phyloP scores from a whole-genome alignment of 1,140 invertebrate genomes.

The Zaprionus lachaisei region DNA sequence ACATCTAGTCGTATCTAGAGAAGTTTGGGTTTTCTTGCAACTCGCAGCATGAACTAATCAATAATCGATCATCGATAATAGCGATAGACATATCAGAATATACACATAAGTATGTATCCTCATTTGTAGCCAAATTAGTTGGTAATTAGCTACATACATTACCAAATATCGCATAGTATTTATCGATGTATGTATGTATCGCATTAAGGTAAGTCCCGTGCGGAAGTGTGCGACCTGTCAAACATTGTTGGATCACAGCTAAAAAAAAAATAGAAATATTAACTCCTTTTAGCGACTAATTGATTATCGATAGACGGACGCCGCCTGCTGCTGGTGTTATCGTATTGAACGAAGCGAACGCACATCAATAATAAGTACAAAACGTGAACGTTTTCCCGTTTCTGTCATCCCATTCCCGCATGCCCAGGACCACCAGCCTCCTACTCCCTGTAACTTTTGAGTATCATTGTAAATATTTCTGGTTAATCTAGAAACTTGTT shows the following conservation, averaged over 20 bases:
- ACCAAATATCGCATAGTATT: background rate
- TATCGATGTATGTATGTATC: constrained; percentile 3
- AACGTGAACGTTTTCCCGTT: background rate
- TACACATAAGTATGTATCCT: background rate
- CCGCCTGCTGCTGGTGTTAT: background rate
- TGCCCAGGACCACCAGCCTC: background rate
- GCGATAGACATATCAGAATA: constrained; percentile 4
- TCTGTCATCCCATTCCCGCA: background rate
- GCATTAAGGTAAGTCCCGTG: background rate
- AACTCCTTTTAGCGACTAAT: constrained; percentile 1
- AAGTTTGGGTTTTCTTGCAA: constrained; percentile 10
- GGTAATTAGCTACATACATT: constrained; percentile 9
- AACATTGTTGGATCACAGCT: background rate
- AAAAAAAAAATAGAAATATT: background rate
- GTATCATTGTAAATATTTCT: constrained; percentile 6
- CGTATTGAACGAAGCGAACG: background rate
- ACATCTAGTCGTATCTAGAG: constrained; percentile 11
- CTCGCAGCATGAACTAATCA: constrained; percentile 3
- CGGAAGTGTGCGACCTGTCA: background rate
- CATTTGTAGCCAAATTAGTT: constrained; percentile 5
- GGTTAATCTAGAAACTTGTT: background rate
- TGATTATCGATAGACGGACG: background rate
- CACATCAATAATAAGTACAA: background rate
- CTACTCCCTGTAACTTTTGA: background rate
- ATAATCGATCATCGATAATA: constrained; percentile 6